Percentiles rank a stretch among this genome's conserved stretches.
phyloP scores from a whole-genome alignment of 1,140 invertebrate species.

The Drusus annulatus region DNA sequence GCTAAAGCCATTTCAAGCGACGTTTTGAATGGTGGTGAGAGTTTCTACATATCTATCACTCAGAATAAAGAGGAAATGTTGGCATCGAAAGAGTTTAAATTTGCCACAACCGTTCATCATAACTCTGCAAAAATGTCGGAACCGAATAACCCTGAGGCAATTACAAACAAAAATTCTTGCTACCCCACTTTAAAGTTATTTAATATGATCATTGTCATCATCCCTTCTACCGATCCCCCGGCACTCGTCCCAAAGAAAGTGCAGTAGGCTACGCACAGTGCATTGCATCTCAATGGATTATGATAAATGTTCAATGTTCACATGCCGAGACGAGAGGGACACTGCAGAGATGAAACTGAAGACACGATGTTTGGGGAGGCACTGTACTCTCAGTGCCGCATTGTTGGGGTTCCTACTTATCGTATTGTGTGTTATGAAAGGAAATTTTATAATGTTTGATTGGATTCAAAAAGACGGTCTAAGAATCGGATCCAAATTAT shows the following conservation, averaged over 20 bases:
- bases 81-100: too few relatives aligned
- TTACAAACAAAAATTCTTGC: slow-evolving; percentile 36
- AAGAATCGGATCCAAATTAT: too few relatives aligned
- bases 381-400: not conserved
- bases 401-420: not conserved
- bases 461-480: slow-evolving; percentile 25
- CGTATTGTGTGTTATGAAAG: slow-evolving; percentile 43
- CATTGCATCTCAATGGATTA: slow-evolving; percentile 20
- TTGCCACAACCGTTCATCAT: too few relatives aligned
- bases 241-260: too few relatives aligned
- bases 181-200: slow-evolving; percentile 35
- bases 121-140: too few relatives aligned
- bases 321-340: slow-evolving; percentile 38
- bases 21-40: too few relatives aligned
- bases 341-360: slow-evolving; percentile 32
- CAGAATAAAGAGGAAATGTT: too few relatives aligned
- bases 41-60: too few relatives aligned
- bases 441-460: slow-evolving; percentile 50
- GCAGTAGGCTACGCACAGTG: too few relatives aligned
- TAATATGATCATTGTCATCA: slow-evolving; percentile 25
- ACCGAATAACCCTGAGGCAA: slow-evolving; percentile 28
- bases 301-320: slow-evolving; percentile 53
- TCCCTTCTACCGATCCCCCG: too few relatives aligned
- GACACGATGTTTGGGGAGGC: slow-evolving; percentile 34
- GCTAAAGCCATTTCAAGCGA: too few relatives aligned